These are phyloP conservation scores for Drosophila neotestacea DNA, from an alignment of 2,888 invertebrate genomes.

Conservation along the genomic window DNA sequence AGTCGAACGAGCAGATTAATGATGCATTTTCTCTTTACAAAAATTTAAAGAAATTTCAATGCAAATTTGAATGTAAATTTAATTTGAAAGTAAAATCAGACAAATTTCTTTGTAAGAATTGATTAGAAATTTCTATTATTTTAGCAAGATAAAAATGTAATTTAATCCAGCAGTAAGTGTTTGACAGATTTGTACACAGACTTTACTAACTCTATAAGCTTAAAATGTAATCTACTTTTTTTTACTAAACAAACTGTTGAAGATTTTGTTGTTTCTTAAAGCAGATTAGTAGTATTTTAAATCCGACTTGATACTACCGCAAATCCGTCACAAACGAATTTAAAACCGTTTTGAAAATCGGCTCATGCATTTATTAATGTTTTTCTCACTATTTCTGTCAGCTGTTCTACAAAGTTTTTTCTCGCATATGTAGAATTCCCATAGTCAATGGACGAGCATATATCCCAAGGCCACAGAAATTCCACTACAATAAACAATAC, in stretches of 20 bases:
- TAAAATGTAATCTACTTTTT: background rate
- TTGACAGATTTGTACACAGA: background rate
- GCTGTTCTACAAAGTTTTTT: constrained; percentile 2
- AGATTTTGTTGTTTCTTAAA: too few species aligned
- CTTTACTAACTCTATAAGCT: too few species aligned
- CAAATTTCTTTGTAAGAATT: background rate
- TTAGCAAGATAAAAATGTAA: background rate
- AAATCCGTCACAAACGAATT: background rate
- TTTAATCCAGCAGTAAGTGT: background rate
- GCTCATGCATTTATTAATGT: background rate
- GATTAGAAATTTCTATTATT: background rate
- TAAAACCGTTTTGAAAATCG: constrained; percentile 5
- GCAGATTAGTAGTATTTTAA: too few species aligned
- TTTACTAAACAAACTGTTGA: background rate
- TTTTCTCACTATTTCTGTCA: constrained; percentile 16
- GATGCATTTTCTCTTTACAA: constrained; percentile 6
- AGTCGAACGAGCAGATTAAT: constrained; percentile 5
- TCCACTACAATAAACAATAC: constrained; percentile 38
- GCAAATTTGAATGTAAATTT: background rate
- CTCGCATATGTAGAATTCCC: constrained; percentile 29
- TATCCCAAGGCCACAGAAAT: constrained; percentile 50
- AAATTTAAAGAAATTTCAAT: background rate
- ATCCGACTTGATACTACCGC: background rate
- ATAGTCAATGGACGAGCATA: constrained; percentile 31
- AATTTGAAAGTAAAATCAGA: background rate